Conservation (phyloP, 1,140 invertebrate genomes). For the Heliconius himera region DNA sequence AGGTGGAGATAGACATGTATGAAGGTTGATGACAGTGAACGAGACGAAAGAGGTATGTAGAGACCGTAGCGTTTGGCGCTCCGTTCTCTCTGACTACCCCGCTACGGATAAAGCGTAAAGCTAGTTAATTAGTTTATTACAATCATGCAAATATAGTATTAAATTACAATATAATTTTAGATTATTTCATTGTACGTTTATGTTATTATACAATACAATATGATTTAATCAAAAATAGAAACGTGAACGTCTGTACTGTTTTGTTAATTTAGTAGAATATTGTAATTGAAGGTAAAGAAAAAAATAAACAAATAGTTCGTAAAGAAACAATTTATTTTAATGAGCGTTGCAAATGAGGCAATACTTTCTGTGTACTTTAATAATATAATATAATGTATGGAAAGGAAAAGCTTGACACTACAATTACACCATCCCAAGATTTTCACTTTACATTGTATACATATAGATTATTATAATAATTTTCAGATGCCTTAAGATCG, state of each 20-base stretch:
- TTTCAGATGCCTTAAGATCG: background rate
- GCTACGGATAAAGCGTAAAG: too few relatives aligned
- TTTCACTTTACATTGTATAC: background rate
- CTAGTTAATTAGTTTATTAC: too few relatives aligned
- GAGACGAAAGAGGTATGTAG: too few relatives aligned
- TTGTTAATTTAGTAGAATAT: background rate
- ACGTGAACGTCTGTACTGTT: background rate
- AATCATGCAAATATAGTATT: too few relatives aligned
- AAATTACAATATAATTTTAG: too few relatives aligned
- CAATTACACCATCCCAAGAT: background rate
- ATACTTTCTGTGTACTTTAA: background rate
- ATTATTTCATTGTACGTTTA: too few relatives aligned
- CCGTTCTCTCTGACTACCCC: too few relatives aligned
- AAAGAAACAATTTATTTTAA: conserved; percentile 7
- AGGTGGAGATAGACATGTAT: too few relatives aligned
- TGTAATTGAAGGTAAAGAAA: background rate
- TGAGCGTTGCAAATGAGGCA: background rate
- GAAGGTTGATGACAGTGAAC: too few relatives aligned
- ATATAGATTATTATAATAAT: background rate
- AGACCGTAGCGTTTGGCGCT: too few relatives aligned
- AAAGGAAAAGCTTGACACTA: background rate
- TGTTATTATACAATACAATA: too few relatives aligned
- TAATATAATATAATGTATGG: background rate
- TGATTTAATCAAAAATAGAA: too few relatives aligned
- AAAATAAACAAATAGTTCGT: background rate